Base-by-base conservation (phyloP, 2,888 invertebrate species). In the Euclidia mi region DNA sequence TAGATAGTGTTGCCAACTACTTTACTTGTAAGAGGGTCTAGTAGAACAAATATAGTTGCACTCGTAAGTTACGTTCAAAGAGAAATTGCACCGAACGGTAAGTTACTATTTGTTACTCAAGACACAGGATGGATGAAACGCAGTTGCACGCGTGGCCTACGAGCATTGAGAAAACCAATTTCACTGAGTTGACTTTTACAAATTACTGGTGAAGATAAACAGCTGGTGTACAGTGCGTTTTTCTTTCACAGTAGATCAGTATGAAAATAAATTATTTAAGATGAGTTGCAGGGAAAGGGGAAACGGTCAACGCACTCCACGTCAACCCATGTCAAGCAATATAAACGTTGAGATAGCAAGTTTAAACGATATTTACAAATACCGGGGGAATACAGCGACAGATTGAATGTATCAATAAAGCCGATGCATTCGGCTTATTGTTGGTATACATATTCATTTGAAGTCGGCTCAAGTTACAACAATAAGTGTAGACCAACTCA, bases 311-410 rank as follows among this genome's bases (percentile, higher is more conserved):
- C n/a, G 28, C 35, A 48, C 50, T 50, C 17, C 47, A 57, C 68
- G 75, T 79, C 79, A 73, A 81, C 81, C 80, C 79, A 57, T 61
- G 70, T 81, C 81, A 79, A 75, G 68, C 53, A 60, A 66, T 61
- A 60, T 73, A 62, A 58, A 73, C 65, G 56, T 71, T 71, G 55
- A 69, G 67, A 66, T 64, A 72, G 68, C 68, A 74, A 76, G 64
- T 79, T 75, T 65, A 58, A 70, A 66, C 60, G 66, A 63, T 59
- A 67, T 61, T 61, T 63, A 66, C 61, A 60, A 65, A 46, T 56
- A 11, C 18, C n/a, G 2, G 12, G 15, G 31, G 32, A 40, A 44
- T 47, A 49, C 12, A 32, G 7, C 11, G 32, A 34, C 29, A 28
- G 35, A 15, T 18, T 41, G 14, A 43, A 38, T 17, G 11, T 44